A percentile compares a stretch with the other conserved stretches of the same genome.
Evolutionary conservation across 2,888 invertebrate genomes (phyloP).

Genomic region (Pherbina coryleti): DNA sequence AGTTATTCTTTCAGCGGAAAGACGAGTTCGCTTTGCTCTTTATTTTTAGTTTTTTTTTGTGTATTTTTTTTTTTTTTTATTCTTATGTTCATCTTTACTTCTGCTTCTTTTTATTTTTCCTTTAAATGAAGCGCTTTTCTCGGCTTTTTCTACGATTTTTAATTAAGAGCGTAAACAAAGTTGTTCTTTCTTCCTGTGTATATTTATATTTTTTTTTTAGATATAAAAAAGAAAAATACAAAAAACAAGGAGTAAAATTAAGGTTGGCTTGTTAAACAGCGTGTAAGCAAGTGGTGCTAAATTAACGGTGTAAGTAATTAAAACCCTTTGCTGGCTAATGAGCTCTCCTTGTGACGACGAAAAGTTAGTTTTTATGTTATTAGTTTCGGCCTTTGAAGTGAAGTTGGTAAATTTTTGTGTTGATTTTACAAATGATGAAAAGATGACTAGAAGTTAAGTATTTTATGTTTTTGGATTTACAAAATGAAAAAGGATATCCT

Average conservation of each 20-base stretch:
- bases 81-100: constrained; percentile 31
- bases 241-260: constrained; percentile 37
- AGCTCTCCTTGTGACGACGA: constrained; percentile 55
- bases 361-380: constrained; percentile 34
- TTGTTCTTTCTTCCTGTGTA: constrained; percentile 48
- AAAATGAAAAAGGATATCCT: no score
- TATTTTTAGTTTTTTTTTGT: no score
- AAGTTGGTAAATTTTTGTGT: constrained; percentile 15
- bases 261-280: constrained; percentile 66
- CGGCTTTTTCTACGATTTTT: constrained; percentile 41
- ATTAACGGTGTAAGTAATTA: constrained; percentile 70
- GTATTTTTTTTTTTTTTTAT: no score
- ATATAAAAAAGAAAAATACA: not conserved
- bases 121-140: constrained; percentile 35
- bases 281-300: constrained; percentile 70
- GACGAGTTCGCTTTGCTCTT: not conserved
- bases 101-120: constrained; percentile 48
- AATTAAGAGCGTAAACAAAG: constrained; percentile 54
- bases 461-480: no score
- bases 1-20: not conserved
- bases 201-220: constrained; percentile 1
- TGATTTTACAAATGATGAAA: no score
- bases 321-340: constrained; percentile 66
- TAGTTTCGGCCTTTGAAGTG: constrained; percentile 32
- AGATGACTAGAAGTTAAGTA: no score